Conservation (phyloP, 1,140 invertebrate genomes). For the honey bee (Apis mellifera) region DNA sequence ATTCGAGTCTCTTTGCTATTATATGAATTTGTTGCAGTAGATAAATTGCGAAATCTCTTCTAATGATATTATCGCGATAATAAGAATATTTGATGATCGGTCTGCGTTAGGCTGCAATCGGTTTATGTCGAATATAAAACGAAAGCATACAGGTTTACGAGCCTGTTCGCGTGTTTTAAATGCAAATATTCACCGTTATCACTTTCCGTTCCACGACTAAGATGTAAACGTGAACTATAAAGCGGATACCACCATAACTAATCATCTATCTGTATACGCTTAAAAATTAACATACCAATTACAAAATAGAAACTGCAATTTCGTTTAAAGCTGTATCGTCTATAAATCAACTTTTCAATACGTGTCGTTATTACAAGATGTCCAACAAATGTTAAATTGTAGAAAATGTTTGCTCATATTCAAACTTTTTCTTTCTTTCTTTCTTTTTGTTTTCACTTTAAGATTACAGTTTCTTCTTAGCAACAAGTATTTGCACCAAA, state of each 20-base stretch:
- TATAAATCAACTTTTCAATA: too few species aligned
- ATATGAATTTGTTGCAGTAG: background rate
- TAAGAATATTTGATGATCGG: constrained; percentile 4
- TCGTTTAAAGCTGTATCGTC: too few species aligned
- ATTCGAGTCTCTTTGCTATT: background rate
- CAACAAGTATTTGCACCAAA: too few species aligned
- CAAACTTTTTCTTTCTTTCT: too few species aligned
- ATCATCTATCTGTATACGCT: too few species aligned
- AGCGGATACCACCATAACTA: too few species aligned
- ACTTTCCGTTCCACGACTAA: background rate
- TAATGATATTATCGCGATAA: constrained; percentile 1
- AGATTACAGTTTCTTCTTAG: too few species aligned
- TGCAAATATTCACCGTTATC: constrained; percentile 11
- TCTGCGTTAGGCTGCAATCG: background rate
- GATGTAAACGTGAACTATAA: too few species aligned
- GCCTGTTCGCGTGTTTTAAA: background rate
- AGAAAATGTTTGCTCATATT: too few species aligned
- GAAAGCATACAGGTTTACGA: background rate
- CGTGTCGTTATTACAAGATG: too few species aligned
- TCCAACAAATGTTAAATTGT: too few species aligned
- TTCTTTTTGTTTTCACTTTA: too few species aligned
- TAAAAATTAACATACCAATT: background rate
- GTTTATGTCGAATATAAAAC: background rate
- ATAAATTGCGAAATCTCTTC: background rate
- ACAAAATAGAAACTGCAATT: background rate